Evolutionary conservation across 2,888 invertebrate species (phyloP), one percentile per base, ranked within the genome.

Genomic region (Eupithecia abbreviata): DNA sequence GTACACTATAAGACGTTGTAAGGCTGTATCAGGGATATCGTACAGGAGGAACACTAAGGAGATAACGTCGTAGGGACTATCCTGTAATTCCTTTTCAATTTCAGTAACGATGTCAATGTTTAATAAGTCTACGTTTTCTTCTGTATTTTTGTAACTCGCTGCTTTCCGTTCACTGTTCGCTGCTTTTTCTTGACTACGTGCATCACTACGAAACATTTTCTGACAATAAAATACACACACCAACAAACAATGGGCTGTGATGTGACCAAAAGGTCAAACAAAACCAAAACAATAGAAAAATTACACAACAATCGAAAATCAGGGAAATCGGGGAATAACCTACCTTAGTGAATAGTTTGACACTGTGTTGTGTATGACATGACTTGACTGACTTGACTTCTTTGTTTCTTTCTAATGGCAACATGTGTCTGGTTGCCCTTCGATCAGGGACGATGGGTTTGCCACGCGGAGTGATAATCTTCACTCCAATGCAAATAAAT

Each of bases 11-110:
- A 94, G 86, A 12, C 91, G 86, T 80, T 94, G 90, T 68, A 94
- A 83, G 4, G 94, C 94, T 3, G 93, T 93, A 77, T 92, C 90
- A 0, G 94, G 92, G 13, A 90, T 85, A 67, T 94, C 92, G 75
- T 95, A 95, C 3, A 95, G 81, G 7, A 95, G 87, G 81, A 94
- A 95, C 42, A 94, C 94, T 30, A 95, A 81, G 3, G 94, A 94
- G 58, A 89, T 88, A 80, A 93, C 84, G 79, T 95, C 94, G 77
- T 90, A 89, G 0, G 90, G 83, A 75, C 91, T 84, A 5, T 84
- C 82, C 62, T 81, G 88, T 49, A 94, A 81, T 79, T 94, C 93
- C 76, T 90, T 92, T 85, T 95, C 92, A 69, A 94, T 88, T 82
- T 89, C 86, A 55, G 88, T 83, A 55, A 94, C 87, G 42, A 88